A percentile compares a stretch with the other conserved stretches of the same genome.
These are phyloP conservation scores for Parochlus steinenii DNA, from an alignment of 2,888 invertebrate species.

Conservation along the genomic window DNA sequence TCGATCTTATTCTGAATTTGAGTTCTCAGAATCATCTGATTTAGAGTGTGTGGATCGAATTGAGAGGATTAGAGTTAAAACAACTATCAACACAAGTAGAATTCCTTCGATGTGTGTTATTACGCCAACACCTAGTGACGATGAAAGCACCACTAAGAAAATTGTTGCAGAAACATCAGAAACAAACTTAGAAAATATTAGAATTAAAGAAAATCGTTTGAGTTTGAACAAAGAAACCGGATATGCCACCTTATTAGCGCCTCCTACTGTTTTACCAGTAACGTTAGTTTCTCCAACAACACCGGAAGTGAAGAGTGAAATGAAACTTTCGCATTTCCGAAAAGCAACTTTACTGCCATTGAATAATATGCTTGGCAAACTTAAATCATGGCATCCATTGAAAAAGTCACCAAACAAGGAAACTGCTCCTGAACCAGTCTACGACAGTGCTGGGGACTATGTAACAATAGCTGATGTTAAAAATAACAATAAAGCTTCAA, in stretches of 20 bases:
- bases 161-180: too few species aligned
- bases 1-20: conserved; percentile 57
- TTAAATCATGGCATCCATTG: conserved; percentile 44
- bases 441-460: conserved; percentile 41
- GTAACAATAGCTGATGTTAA: conserved; percentile 71
- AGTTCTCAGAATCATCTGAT: conserved; percentile 75
- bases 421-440: conserved; percentile 17
- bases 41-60: conserved; percentile 75
- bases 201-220: conserved; percentile 13
- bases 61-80: conserved; percentile 71
- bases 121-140: conserved; percentile 74
- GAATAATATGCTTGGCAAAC: conserved; percentile 54
- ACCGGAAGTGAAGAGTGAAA: conserved; percentile 11
- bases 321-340: conserved; percentile 23
- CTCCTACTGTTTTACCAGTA: conserved; percentile 18
- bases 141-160: conserved; percentile 39
- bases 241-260: conserved; percentile 18
- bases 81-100: conserved; percentile 68
- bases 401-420: conserved; percentile 38
- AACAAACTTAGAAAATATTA: conserved; percentile 14
- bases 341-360: conserved; percentile 41
- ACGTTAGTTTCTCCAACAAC: background rate
- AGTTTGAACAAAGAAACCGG: conserved; percentile 15
- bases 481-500: conserved; percentile 47
- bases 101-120: conserved; percentile 89